A percentile compares a stretch with the other conserved stretches of the same genome.
These are phyloP conservation scores for Rhaphigaster nebulosa DNA, from an alignment of 2,888 invertebrate genomes.

Conservation along the genomic window DNA sequence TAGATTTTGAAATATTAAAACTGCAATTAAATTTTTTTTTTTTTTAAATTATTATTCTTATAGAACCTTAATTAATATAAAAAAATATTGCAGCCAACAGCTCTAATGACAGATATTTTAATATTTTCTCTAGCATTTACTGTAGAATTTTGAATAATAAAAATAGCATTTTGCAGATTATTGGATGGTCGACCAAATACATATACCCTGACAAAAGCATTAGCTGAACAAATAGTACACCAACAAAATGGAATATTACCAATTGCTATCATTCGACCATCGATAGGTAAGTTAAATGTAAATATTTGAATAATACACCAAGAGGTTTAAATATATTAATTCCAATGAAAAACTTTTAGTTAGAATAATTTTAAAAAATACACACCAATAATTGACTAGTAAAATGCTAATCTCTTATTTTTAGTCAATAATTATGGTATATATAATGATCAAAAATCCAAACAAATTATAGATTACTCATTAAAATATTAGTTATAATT, in stretches of 20 bases:
- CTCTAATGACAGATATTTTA: not conserved
- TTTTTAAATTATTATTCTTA: not conserved
- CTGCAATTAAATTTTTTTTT: too few relatives aligned
- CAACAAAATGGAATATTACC: conserved; percentile 83
- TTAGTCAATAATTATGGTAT: too few relatives aligned
- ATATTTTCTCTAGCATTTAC: not conserved
- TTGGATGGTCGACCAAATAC: conserved; percentile 89
- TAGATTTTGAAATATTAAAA: too few relatives aligned
- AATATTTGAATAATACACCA: not conserved
- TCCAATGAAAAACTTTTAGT: not conserved
- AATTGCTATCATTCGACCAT: conserved; percentile 91
- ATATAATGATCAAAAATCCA: too few relatives aligned
- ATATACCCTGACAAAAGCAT: conserved; percentile 95
- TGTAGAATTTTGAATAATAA: not conserved
- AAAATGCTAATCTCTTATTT: too few relatives aligned
- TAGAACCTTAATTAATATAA: not conserved
- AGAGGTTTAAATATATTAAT: not conserved
- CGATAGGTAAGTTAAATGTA: conserved; percentile 80
- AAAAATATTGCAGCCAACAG: not conserved
- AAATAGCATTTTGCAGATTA: conserved; percentile 70
- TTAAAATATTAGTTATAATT: too few relatives aligned
- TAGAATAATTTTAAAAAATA: not conserved
- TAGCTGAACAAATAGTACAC: conserved; percentile 90
- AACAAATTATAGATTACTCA: too few relatives aligned
- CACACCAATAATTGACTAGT: too few relatives aligned